Evolutionary conservation across 1,140 invertebrate species (phyloP), one percentile per base, ranked within the genome.

Genomic region (Amyelois transitella): DNA sequence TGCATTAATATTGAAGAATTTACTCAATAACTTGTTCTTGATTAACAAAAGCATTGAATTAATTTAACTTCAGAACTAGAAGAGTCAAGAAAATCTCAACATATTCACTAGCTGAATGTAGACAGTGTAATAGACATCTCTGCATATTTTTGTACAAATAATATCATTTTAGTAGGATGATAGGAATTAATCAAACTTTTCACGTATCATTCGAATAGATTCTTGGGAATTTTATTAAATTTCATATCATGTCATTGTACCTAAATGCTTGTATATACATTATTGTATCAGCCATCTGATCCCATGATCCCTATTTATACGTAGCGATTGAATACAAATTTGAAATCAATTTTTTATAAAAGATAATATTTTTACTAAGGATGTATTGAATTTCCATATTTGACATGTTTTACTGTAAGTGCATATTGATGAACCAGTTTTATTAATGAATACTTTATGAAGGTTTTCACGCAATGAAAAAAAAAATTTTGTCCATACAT

Each of bases 71-170:
- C 17, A 14, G 32, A 14, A 38, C 32, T 38, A 14, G n/a, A 28
- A 38, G 32, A 38, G 17, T 38, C 17, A 38, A 14, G 17, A 14
- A 38, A 1, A 38, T 14, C 6, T 38, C n/a, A 8, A 38, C n/a
- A 2, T n/a, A 38, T 38, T 14, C 32, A 14, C n/a, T n/a, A 38
- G 1, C 32, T 38, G n/a, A 38, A 38, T 14, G 32, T 38, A 38
- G 32, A 38, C 32, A 14, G 32, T 38, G 32, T 38, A 14, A 38
- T 38, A 38, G 32, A 14, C 43, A 54, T 69, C 72, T 76, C 69
- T 65, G 71, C 73, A 76, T 83, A 83, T 83, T 83, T 83, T 83
- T 83, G 77, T 83, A 81, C 75, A 83, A 79, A 80, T 66, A 60
- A 64, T 73, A 69, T 69, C 67, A 72, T 69, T 69, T 62, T 77